Percentiles rank a stretch among this genome's conserved stretches.
These are phyloP conservation scores for Bolborhynchus lineola DNA, from an alignment of 2,113 vertebrate species.

Conservation along the genomic window DNA sequence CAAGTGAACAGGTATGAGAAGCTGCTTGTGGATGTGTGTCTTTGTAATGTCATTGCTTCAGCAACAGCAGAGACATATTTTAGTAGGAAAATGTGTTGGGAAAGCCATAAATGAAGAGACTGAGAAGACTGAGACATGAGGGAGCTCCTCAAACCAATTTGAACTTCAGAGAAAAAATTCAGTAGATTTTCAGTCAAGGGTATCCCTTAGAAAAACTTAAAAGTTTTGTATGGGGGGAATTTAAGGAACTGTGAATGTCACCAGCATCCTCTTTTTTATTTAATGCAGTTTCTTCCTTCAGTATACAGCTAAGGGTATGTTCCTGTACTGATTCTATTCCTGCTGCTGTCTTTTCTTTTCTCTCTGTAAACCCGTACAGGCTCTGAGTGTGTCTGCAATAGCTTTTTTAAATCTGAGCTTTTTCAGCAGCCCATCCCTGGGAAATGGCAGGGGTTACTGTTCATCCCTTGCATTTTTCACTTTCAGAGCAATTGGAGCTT, in stretches of 20 bases:
- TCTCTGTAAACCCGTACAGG: background rate
- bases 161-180: background rate
- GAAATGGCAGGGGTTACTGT: slow-evolving; percentile 49
- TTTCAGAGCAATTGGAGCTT: slow-evolving; percentile 50
- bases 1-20: background rate
- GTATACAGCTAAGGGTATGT: background rate
- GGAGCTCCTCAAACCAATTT: background rate
- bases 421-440: slow-evolving; percentile 8
- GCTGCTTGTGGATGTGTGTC: background rate
- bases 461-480: slow-evolving; percentile 33
- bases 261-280: background rate
- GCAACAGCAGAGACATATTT: background rate
- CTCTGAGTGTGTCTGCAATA: slow-evolving; percentile 29
- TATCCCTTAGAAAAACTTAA: background rate
- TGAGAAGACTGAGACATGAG: background rate
- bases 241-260: background rate
- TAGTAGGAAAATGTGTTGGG: background rate
- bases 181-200: background rate
- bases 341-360: slow-evolving; percentile 22
- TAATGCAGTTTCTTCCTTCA: background rate
- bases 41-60: background rate
- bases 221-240: background rate
- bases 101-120: background rate
- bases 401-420: slow-evolving; percentile 42
- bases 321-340: slow-evolving; percentile 2